Evolutionary conservation across 2,888 invertebrate genomes (phyloP).

Genomic region (Drosophila bunnanda): DNA sequence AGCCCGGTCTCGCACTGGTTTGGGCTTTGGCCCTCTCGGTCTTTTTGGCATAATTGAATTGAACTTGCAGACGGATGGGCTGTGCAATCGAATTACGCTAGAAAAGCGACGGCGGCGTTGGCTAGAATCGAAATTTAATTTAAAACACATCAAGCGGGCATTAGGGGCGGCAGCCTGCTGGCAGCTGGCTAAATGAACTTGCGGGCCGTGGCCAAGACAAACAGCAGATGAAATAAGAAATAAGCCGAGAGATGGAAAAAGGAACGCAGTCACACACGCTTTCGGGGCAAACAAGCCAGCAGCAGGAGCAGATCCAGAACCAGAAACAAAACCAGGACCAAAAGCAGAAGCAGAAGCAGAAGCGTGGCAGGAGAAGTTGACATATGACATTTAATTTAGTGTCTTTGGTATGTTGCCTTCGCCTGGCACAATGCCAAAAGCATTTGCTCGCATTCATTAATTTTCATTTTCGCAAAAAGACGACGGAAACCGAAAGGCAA

Average conservation of each 20-base stretch:
- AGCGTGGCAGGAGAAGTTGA: slow-evolving; percentile 60
- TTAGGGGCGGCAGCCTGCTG: slow-evolving; percentile 39
- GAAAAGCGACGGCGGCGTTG: slow-evolving; percentile 22
- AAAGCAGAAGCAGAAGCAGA: slow-evolving; percentile 19
- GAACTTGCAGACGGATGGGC: slow-evolving; percentile 47
- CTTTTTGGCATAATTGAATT: slow-evolving; percentile 60
- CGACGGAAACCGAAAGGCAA: slow-evolving; percentile 13
- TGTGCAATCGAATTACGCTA: slow-evolving; percentile 61
- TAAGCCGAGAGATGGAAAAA: slow-evolving; percentile 7
- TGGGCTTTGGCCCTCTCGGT: background rate
- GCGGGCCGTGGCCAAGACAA: slow-evolving; percentile 70
- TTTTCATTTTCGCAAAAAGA: slow-evolving; percentile 70
- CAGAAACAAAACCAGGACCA: background rate
- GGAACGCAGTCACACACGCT: slow-evolving; percentile 41
- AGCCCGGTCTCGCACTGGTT: slow-evolving; percentile 35
- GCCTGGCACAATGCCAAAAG: slow-evolving; percentile 72
- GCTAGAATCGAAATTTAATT: slow-evolving; percentile 61
- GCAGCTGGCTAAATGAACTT: slow-evolving; percentile 68
- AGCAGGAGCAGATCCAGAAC: background rate
- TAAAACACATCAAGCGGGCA: slow-evolving; percentile 58
- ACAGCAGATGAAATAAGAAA: slow-evolving; percentile 54
- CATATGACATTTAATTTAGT: slow-evolving; percentile 81
- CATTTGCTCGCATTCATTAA: slow-evolving; percentile 80
- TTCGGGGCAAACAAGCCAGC: slow-evolving; percentile 4
- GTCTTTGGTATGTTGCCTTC: slow-evolving; percentile 69